These are phyloP conservation scores for Hirudinaria manillensis DNA, from an alignment of 2,888 invertebrate species.

Conservation along the genomic window DNA sequence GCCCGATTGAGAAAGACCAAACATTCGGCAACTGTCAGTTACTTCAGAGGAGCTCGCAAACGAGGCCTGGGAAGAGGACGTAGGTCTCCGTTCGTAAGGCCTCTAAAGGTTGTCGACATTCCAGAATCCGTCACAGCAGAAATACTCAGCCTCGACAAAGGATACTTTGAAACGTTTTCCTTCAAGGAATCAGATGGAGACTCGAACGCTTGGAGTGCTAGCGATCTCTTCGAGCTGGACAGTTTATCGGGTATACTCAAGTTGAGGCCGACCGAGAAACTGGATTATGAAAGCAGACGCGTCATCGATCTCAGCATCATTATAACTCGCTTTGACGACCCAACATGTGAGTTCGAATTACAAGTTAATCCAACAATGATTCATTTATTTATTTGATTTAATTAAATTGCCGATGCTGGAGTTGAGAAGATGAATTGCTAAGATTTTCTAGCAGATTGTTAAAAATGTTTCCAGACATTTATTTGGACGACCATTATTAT, in stretches of 20 bases:
- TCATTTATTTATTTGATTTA: too few relatives aligned
- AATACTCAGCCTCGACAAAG: slow-evolving; percentile 33
- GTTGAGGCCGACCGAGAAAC: slow-evolving; percentile 33
- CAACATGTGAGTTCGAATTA: slow-evolving; percentile 36
- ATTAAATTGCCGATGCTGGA: too few relatives aligned
- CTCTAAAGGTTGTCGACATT: slow-evolving; percentile 33
- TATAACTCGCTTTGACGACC: slow-evolving; percentile 38
- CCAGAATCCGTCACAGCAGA: slow-evolving; percentile 31
- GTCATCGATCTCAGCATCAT: slow-evolving; percentile 43
- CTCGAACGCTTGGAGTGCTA: slow-evolving; percentile 23
- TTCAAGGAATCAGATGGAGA: slow-evolving; percentile 34
- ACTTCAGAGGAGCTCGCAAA: not conserved
- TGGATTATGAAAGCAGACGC: slow-evolving; percentile 69
- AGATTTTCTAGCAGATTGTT: too few relatives aligned
- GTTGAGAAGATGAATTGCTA: too few relatives aligned
- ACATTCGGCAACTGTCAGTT: slow-evolving; percentile 27
- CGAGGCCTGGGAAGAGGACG: not conserved
- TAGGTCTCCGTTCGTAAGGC: slow-evolving; percentile 19
- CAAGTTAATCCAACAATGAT: too few relatives aligned
- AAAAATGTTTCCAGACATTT: too few relatives aligned
- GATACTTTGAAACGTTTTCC: slow-evolving; percentile 34
- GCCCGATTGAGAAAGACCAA: slow-evolving; percentile 27
- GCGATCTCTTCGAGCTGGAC: slow-evolving; percentile 36
- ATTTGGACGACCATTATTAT: too few relatives aligned
- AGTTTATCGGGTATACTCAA: slow-evolving; percentile 34